These are phyloP conservation scores for Corythoichthys haematopterus DNA, from an alignment of 2,113 vertebrate genomes.

Conservation along the genomic window DNA sequence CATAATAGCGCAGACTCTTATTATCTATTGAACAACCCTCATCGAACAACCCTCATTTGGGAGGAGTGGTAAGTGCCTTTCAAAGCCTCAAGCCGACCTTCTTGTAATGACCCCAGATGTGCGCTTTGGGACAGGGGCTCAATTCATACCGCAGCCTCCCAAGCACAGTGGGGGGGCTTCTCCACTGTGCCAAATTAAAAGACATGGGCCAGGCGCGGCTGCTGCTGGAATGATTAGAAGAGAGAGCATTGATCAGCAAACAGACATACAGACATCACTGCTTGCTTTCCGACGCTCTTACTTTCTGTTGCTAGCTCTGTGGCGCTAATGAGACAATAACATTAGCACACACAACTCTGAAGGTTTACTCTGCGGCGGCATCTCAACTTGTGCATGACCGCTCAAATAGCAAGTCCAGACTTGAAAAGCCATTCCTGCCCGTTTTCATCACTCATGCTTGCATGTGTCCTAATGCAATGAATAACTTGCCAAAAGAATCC, in stretches of 20 bases:
- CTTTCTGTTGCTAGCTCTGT: constrained; percentile 23
- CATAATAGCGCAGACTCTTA: constrained; percentile 51
- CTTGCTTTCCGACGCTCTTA: constrained; percentile 9
- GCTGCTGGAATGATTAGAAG: constrained; percentile 44
- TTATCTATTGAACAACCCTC: constrained; percentile 52
- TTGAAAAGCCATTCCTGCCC: constrained; percentile 45
- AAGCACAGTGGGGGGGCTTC: constrained; percentile 11
- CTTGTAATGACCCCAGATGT: constrained; percentile 61
- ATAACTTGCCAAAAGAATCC: constrained; percentile 7
- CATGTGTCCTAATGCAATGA: not conserved
- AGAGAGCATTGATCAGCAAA: constrained; percentile 53
- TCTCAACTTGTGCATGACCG: constrained; percentile 44
- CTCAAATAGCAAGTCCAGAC: constrained; percentile 44
- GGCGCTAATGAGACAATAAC: constrained; percentile 42
- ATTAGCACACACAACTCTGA: constrained; percentile 11
- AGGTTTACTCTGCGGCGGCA: constrained; percentile 23
- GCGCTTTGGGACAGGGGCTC: constrained; percentile 40
- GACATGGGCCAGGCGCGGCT: constrained; percentile 22
- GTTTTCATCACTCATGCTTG: constrained; percentile 43
- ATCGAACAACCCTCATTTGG: constrained; percentile 20
- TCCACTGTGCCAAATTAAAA: constrained; percentile 39
- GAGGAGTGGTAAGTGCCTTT: constrained; percentile 50
- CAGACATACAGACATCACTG: constrained; percentile 36
- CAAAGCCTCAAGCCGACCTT: constrained; percentile 39
- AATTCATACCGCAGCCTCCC: constrained; percentile 47